Base-by-base conservation (phyloP, 2,888 invertebrate genomes). In the Conops quadrifasciatus region DNA sequence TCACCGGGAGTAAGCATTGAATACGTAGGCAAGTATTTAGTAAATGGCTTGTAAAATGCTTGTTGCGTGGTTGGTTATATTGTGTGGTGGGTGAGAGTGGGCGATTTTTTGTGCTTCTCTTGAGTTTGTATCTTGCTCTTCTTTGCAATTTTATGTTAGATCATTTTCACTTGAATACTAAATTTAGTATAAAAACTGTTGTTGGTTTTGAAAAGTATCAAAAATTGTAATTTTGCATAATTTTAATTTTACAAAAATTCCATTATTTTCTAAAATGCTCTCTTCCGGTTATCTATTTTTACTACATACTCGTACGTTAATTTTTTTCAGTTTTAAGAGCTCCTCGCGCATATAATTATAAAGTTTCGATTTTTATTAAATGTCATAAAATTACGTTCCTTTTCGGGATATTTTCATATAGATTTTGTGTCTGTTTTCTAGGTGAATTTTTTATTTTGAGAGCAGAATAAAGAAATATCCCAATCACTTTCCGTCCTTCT, bases 131-230 rank as follows among this genome's bases (percentile, higher is more conserved):
- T n/a, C n/a, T 64, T 47, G 5, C 16, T 64, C n/a, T n/a, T n/a
- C n/a, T 30, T 65, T 51, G 65, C 28, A 30, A 28, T 30, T 30
- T 28, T 51, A 30, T 59, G 24, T 67, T 67, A 58, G 47, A 53
- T 67, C 19, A 56, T 56, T 66, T 53, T 28, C 67, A n/a, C 58
- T 67, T 67, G 67, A 58, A 45, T n/a, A 45, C 58, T 56, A 58
- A 21, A 58, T 53, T 67, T 67, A 58, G 67, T 67, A 67, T 67
- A 58, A 67, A 67, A 67, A 58, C 58, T 45, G 56, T 67, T 67
- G 36, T 67, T 67, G 36, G 36, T 36, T 36, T 36, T 67, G 67
- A 67, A 67, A 36, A 67, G 67, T 67, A 67, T 67, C 67, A 67
- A 67, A 67, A 67, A 58, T 45, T 67, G 24, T 43, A 67, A 67